These are phyloP conservation scores for Kryphioiulus occultus DNA, from an alignment of 2,888 invertebrate species.

Conservation along the genomic window DNA sequence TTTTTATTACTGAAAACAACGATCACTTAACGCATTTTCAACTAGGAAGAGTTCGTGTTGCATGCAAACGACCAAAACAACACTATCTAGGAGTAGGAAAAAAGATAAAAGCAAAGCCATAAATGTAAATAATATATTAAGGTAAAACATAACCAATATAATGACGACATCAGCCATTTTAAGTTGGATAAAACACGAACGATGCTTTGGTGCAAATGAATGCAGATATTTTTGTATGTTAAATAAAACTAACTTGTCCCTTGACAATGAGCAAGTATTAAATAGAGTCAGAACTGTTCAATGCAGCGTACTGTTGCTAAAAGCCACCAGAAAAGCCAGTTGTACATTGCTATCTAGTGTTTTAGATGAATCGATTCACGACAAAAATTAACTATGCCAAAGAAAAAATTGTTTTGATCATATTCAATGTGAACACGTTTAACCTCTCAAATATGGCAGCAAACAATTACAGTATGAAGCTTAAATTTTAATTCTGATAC, in stretches of 20 bases:
- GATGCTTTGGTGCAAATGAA: neutral
- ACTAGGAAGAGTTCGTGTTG: neutral
- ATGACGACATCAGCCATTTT: neutral
- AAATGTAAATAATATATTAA: neutral
- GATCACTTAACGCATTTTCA: neutral
- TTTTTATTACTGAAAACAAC: neutral
- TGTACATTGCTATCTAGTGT: no score
- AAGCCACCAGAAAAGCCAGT: no score
- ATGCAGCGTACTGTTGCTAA: no score
- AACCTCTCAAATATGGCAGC: no score
- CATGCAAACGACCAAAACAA: neutral
- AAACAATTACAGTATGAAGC: no score
- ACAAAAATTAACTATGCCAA: no score
- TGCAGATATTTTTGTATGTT: neutral
- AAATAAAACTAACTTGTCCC: neutral
- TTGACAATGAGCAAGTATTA: no score
- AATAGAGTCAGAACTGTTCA: no score
- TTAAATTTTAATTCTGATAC: no score
- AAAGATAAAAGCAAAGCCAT: neutral
- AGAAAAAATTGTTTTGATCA: no score
- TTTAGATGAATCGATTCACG: no score
- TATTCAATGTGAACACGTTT: no score
- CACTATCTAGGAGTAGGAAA: neutral
- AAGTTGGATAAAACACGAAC: neutral
- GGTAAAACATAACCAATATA: neutral